Evolutionary conservation across 1,140 invertebrate species (phyloP).

Genomic region (Onthophagus taurus): DNA sequence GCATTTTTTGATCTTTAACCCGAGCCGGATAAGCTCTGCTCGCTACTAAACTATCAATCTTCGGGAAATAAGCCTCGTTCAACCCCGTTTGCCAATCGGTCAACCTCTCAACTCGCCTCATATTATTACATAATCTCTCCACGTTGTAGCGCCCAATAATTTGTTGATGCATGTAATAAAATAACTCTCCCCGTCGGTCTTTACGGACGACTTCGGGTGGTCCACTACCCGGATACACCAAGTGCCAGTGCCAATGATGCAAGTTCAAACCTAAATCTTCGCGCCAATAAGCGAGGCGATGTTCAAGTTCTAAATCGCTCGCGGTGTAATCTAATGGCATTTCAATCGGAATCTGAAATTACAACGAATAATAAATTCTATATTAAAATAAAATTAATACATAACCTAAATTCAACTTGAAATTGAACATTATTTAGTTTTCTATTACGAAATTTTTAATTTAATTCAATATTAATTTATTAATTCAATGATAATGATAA

Average conservation of each 20-base stretch:
- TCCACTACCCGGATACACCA: conserved; percentile 52
- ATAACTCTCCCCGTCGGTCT: conserved; percentile 60
- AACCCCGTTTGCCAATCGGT: conserved; percentile 52
- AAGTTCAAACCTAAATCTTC: conserved; percentile 55
- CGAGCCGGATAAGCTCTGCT: conserved; percentile 51
- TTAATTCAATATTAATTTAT: conserved; percentile 1
- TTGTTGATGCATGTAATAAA: conserved; percentile 67
- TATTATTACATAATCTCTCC: conserved; percentile 51
- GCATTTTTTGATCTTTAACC: conserved; percentile 44
- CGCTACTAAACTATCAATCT: conserved; percentile 54
- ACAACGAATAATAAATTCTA: not conserved
- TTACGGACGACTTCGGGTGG: conserved; percentile 44
- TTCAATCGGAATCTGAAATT: conserved; percentile 41
- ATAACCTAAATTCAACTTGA: not conserved
- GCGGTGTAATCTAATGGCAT: conserved; percentile 58
- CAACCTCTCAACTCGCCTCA: conserved; percentile 46
- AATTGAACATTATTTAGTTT: not conserved
- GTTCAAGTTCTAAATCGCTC: conserved; percentile 53
- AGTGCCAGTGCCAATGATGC: conserved; percentile 68
- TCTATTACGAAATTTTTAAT: not conserved
- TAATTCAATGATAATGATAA: not conserved
- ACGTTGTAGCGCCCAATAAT: conserved; percentile 53
- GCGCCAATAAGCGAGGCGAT: conserved; percentile 56
- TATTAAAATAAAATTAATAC: conserved; percentile 1
- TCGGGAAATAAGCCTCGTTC: conserved; percentile 57